Conservation (phyloP, 2,113 vertebrate species). For the Alethe castanea region DNA sequence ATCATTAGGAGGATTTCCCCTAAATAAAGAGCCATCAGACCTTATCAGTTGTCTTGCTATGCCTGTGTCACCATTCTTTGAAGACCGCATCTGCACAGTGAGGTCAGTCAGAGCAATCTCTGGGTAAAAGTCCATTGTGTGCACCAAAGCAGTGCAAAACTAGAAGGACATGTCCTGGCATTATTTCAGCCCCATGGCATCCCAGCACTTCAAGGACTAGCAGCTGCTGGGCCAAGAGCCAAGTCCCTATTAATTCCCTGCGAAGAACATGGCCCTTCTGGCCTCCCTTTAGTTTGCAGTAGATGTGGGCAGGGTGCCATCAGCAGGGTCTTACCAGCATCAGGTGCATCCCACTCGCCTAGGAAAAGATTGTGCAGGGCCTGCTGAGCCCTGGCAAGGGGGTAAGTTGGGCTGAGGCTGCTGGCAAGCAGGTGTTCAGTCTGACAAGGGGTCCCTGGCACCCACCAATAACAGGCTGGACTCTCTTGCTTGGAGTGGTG, state of each 20-base stretch:
- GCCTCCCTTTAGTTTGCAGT: neutral
- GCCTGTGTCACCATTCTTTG: neutral
- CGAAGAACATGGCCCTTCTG: neutral
- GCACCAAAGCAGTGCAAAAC: neutral
- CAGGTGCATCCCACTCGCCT: neutral
- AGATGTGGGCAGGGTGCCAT: neutral
- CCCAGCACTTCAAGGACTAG: neutral
- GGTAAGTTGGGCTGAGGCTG: neutral
- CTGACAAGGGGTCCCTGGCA: neutral
- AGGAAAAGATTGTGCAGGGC: neutral
- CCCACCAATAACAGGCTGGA: rapidly evolving
- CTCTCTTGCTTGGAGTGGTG: neutral
- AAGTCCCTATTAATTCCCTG: neutral
- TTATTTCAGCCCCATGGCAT: neutral
- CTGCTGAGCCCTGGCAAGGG: neutral
- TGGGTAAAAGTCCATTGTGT: neutral
- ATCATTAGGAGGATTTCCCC: slow-evolving; percentile 1
- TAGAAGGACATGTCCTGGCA: rapidly evolving
- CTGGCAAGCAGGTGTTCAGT: rapidly evolving
- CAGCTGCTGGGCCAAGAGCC: neutral
- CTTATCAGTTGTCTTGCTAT: slow-evolving; percentile 28
- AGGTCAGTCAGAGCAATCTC: neutral
- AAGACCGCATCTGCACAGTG: neutral
- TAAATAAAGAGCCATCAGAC: neutral
- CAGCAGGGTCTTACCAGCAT: neutral